A percentile compares a stretch with the other conserved stretches of the same genome.
Conservation (phyloP, 1,140 invertebrate genomes). For the Oryctes rhinoceros region DNA sequence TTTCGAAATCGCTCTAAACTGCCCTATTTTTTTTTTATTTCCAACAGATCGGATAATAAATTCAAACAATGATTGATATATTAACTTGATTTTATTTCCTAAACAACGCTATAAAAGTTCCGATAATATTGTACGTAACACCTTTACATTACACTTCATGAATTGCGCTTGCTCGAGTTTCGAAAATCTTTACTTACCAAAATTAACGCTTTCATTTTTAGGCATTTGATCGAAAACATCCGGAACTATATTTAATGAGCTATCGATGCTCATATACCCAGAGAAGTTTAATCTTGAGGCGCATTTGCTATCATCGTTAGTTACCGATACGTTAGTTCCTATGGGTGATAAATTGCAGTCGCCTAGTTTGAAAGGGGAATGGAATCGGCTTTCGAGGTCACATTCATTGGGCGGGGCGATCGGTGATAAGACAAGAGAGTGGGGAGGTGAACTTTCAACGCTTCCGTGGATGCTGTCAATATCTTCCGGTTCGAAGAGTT, state of each 20-base stretch:
- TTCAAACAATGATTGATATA: background rate
- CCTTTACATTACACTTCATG: background rate
- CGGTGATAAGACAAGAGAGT: conserved; percentile 52
- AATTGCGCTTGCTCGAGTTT: background rate
- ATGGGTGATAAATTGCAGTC: conserved; percentile 57
- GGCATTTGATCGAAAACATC: conserved; percentile 40
- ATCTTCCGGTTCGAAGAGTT: conserved; percentile 53
- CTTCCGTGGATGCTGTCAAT: conserved; percentile 29
- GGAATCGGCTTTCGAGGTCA: conserved; percentile 39
- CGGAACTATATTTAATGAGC: conserved; percentile 44
- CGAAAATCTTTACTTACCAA: conserved; percentile 40
- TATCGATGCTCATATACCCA: conserved; percentile 53
- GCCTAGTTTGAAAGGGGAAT: conserved; percentile 35
- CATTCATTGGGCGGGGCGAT: conserved; percentile 42
- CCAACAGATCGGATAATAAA: background rate
- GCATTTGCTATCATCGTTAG: conserved; percentile 36
- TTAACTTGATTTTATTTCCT: background rate
- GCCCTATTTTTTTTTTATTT: too few species aligned
- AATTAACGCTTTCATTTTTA: conserved; percentile 43
- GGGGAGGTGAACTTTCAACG: conserved; percentile 44
- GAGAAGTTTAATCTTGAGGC: conserved; percentile 50
- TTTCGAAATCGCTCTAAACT: too few species aligned
- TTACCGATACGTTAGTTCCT: background rate
- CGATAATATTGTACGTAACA: background rate
- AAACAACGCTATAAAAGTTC: background rate